phyloP scores from a whole-genome alignment of 2,113 vertebrate genomes.

The Erinaceus europaeus region DNA sequence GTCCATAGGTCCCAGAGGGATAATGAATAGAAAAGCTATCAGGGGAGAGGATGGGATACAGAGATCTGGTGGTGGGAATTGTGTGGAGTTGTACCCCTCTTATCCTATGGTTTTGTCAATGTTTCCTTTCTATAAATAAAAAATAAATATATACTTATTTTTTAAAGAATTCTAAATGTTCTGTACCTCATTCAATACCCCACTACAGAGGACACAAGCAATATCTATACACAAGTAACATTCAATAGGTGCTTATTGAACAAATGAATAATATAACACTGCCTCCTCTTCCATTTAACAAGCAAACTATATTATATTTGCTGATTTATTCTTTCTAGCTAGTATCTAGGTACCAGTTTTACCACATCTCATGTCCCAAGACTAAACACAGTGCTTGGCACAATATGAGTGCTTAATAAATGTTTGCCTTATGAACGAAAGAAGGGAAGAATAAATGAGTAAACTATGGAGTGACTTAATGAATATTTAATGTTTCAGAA shows the following conservation, averaged over 20 bases:
- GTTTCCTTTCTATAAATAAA: too few species aligned
- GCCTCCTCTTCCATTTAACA: neutral
- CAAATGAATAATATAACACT: neutral
- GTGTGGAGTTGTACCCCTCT: too few species aligned
- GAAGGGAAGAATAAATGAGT: conserved; percentile 10
- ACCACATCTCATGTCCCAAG: neutral
- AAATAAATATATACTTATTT: too few species aligned
- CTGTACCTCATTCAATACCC: neutral
- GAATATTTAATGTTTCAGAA: conserved; percentile 58
- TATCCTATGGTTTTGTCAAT: too few species aligned
- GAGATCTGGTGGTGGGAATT: too few species aligned
- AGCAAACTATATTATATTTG: neutral
- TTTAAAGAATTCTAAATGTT: too few species aligned
- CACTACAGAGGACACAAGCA: neutral
- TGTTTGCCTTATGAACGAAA: conserved; percentile 41
- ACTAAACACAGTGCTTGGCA: neutral
- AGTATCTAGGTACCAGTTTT: neutral
- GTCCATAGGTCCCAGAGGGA: too few species aligned
- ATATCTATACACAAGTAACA: neutral
- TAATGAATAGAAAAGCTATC: too few species aligned
- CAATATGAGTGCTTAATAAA: neutral
- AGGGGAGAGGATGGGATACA: too few species aligned
- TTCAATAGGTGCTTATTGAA: neutral
- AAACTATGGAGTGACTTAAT: neutral
- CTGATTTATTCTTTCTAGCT: neutral